Base-by-base conservation (phyloP, 2,888 invertebrate genomes). In the Sesamia inferens region DNA sequence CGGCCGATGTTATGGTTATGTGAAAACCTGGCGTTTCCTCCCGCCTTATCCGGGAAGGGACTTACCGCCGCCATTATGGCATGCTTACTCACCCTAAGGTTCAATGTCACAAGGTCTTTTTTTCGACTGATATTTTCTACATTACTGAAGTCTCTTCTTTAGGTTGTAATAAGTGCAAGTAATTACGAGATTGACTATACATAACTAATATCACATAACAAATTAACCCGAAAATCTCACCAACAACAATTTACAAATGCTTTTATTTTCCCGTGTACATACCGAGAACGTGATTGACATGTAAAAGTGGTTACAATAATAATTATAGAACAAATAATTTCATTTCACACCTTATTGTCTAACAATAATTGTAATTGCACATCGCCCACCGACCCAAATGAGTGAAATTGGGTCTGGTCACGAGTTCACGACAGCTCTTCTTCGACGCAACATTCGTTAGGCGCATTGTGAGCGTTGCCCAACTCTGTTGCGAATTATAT, bases 331-430 rank as follows among this genome's bases (percentile, higher is more conserved):
- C 54, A n/a, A 54, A 54, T 54, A 5, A n/a, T 54, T n/a, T 54
- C 0, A n/a, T 54, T 54, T 54, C 54, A 54, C 11, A 11, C 54
- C 54, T 31, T 48, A 80, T 61, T 58, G 22, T 65, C 47, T 47
- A 48, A 66, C 68, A 57, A 68, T 70, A 68, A 59, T 51, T 76
- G 39, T 71, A 75, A 72, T 79, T 69, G 67, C 69, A 65, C 66
- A 76, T 76, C 51, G 67, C 66, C 70, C 72, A 79, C 78, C 57
- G 73, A 71, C 73, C 58, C 57, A 68, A 68, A 79, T 79, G 71
- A 76, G 76, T 77, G 86, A 87, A 87, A 85, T 87, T 79, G 84
- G 70, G 85, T 58, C 70, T 81, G 65, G 63, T 61, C 51, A 71
- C 67, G 68, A 72, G 73, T 31, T 72, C 71, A 73, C 19, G 78